Conservation (phyloP, 2,888 invertebrate genomes). For the Mylabris sibirica region DNA sequence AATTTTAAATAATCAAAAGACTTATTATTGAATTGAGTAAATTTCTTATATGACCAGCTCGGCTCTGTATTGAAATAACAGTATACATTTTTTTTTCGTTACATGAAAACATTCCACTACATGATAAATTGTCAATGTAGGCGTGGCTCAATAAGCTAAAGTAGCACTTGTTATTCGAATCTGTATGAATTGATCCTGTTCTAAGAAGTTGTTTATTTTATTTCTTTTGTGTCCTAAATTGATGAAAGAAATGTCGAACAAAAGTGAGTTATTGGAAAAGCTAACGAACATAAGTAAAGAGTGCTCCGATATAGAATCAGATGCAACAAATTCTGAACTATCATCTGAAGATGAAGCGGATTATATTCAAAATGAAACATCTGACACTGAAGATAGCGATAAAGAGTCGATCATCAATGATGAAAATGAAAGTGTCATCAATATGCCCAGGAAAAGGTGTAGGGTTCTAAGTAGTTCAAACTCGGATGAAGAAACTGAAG, state of each 20-base stretch:
- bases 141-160: too few relatives aligned
- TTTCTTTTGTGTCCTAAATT: neutral
- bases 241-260: neutral
- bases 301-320: neutral
- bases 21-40: too few relatives aligned
- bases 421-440: neutral
- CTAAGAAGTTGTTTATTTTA: neutral
- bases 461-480: neutral
- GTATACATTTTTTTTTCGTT: too few relatives aligned
- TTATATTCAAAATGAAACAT: neutral
- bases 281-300: neutral
- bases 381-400: neutral
- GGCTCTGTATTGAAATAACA: too few relatives aligned
- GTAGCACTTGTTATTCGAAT: too few relatives aligned
- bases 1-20: too few relatives aligned
- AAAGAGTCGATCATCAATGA: neutral
- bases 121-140: too few relatives aligned
- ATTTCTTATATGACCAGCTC: too few relatives aligned
- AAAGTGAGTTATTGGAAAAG: neutral
- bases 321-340: neutral
- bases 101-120: too few relatives aligned
- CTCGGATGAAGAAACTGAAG: neutral
- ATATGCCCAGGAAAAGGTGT: neutral
- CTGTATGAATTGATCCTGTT: neutral
- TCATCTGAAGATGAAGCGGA: neutral